phyloP scores from a whole-genome alignment of 1,140 invertebrate species.

The Samia ricini region DNA sequence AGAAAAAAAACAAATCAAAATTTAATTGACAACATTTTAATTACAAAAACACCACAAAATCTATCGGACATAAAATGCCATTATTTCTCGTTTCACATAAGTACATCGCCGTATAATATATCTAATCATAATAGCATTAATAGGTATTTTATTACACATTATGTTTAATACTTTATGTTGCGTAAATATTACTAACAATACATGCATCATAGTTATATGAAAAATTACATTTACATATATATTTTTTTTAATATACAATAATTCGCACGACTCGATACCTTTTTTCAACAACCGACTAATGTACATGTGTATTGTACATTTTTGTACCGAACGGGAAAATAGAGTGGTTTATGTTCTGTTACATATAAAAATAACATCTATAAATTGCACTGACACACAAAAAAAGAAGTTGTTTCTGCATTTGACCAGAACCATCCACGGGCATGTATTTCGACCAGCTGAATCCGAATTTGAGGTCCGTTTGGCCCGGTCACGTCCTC shows the following conservation, averaged over 20 bases:
- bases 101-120: conserved; percentile 57
- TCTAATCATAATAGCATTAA: conserved; percentile 49
- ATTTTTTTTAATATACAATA: conserved; percentile 50
- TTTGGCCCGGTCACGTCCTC: too few species aligned
- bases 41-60: conserved; percentile 78
- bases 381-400: too few species aligned
- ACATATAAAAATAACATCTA: too few species aligned
- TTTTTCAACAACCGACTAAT: neutral
- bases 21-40: conserved; percentile 75
- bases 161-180: conserved; percentile 62
- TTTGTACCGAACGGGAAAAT: neutral
- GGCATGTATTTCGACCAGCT: too few species aligned
- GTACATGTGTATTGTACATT: neutral
- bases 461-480: too few species aligned
- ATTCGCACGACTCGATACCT: conserved; percentile 40
- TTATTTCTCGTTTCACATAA: conserved; percentile 68
- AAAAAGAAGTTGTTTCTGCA: too few species aligned
- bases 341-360: too few species aligned
- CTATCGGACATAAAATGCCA: conserved; percentile 71
- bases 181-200: conserved; percentile 72
- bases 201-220: conserved; percentile 45
- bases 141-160: conserved; percentile 58
- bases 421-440: too few species aligned
- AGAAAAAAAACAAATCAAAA: neutral
- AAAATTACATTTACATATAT: too few species aligned